Evolutionary conservation across 2,888 invertebrate species (phyloP).

Genomic region (Nomada hirtipes): DNA sequence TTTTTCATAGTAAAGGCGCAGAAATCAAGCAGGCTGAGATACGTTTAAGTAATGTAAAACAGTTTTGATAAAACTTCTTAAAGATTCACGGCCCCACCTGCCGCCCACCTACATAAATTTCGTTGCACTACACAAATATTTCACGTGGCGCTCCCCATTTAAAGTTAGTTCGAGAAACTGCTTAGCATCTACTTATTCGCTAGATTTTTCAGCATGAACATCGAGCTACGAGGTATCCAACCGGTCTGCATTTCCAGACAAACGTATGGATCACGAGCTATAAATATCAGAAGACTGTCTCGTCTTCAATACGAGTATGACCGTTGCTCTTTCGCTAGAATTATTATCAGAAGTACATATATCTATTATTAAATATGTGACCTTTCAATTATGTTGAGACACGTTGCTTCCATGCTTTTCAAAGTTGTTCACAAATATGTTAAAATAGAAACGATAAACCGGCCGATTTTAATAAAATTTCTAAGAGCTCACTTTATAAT

Average conservation of each 20-base stretch:
- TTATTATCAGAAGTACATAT: slow-evolving; percentile 65
- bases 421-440: neutral
- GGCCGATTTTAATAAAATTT: neutral
- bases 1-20: neutral
- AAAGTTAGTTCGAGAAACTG: slow-evolving; percentile 67
- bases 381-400: too few relatives aligned
- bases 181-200: slow-evolving; percentile 70
- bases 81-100: slow-evolving; percentile 22
- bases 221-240: slow-evolving; percentile 42
- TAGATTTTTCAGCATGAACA: slow-evolving; percentile 66
- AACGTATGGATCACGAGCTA: slow-evolving; percentile 67
- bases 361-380: too few relatives aligned
- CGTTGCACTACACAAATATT: slow-evolving; percentile 56
- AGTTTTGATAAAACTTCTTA: slow-evolving; percentile 58
- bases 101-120: slow-evolving; percentile 50
- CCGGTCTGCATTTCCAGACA: slow-evolving; percentile 49
- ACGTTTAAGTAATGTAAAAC: slow-evolving; percentile 52
- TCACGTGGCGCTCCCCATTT: slow-evolving; percentile 51
- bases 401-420: neutral
- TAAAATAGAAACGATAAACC: too few relatives aligned
- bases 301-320: slow-evolving; percentile 73
- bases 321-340: slow-evolving; percentile 66
- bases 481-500: too few relatives aligned
- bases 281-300: slow-evolving; percentile 70
- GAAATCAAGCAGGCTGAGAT: slow-evolving; percentile 32